A percentile compares a stretch with the other conserved stretches of the same genome.
phyloP scores from a whole-genome alignment of 1,140 invertebrate genomes.

The Lepidotrigona ventralis region DNA sequence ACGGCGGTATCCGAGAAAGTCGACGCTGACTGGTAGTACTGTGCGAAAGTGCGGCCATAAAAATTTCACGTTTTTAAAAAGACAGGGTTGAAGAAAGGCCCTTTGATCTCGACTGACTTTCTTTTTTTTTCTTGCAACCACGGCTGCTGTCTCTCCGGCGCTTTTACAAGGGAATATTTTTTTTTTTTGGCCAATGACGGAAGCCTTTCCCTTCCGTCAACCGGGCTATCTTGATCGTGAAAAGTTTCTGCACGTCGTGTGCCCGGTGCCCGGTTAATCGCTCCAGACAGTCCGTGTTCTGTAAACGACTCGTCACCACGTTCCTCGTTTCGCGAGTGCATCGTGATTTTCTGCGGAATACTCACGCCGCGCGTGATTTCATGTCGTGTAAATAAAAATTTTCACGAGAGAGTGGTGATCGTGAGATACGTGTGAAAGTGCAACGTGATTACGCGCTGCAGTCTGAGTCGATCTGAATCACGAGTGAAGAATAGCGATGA shows the following conservation, averaged over 20 bases:
- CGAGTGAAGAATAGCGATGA: background rate
- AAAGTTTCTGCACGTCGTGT: constrained; percentile 32
- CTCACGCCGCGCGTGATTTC: background rate
- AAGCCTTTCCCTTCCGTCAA: constrained; percentile 58
- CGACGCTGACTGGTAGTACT: constrained; percentile 7
- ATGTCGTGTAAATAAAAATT: background rate
- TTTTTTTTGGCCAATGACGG: constrained; percentile 60
- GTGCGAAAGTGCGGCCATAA: constrained; percentile 62
- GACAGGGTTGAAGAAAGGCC: constrained; percentile 61
- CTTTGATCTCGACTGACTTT: constrained; percentile 54
- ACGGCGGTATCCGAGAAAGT: constrained; percentile 21
- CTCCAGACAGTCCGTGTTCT: background rate
- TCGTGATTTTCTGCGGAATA: background rate
- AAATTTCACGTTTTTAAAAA: constrained; percentile 73
- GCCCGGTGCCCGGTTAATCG: constrained; percentile 38
- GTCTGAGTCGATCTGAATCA: background rate
- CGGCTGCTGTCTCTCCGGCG: background rate
- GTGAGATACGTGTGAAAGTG: background rate
- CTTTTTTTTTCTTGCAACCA: constrained; percentile 32
- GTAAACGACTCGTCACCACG: background rate
- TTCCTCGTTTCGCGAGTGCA: background rate
- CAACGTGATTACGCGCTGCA: background rate
- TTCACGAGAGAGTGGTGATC: background rate
- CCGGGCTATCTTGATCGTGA: constrained; percentile 35
- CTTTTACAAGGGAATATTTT: constrained; percentile 51